phyloP scores from a whole-genome alignment of 2,797 vertebrate species.

The Coranthus polyacanthus region DNA sequence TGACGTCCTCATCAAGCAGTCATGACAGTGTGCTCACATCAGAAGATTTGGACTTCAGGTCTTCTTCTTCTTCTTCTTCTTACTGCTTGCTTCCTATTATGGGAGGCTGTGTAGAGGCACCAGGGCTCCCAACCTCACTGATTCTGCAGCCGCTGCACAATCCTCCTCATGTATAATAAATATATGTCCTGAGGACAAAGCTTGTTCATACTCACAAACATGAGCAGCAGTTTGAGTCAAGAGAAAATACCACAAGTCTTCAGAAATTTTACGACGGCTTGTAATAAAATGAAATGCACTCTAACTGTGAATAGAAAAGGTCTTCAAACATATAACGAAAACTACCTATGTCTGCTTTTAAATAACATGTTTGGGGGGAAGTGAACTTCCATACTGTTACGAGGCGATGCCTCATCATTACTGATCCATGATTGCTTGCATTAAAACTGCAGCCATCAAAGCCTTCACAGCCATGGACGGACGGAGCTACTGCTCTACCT shows the following conservation, averaged over 20 bases:
- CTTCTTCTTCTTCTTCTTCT: slow-evolving; percentile 11
- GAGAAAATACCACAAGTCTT: slow-evolving; percentile 41
- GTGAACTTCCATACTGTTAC: slow-evolving; percentile 7
- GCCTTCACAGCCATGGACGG: too few relatives aligned
- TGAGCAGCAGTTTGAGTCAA: slow-evolving; percentile 35
- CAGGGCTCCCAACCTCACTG: slow-evolving; percentile 30
- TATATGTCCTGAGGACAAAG: slow-evolving; percentile 71
- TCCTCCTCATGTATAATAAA: slow-evolving; percentile 73
- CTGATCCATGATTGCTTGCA: too few relatives aligned
- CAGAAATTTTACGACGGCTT: slow-evolving; percentile 41
- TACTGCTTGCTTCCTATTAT: slow-evolving; percentile 50
- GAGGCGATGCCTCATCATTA: too few relatives aligned
- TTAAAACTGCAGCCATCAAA: too few relatives aligned
- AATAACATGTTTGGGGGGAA: too few relatives aligned
- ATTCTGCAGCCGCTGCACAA: slow-evolving; percentile 69
- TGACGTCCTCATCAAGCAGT: slow-evolving; percentile 14
- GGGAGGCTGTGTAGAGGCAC: slow-evolving; percentile 38
- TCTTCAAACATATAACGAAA: slow-evolving; percentile 16
- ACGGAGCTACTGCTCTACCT: slow-evolving; percentile 21
- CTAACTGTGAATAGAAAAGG: neutral
- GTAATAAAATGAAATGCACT: slow-evolving; percentile 28
- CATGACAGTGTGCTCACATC: slow-evolving; percentile 5
- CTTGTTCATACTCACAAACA: slow-evolving; percentile 49
- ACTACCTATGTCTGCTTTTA: slow-evolving; percentile 1
- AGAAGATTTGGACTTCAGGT: neutral